phyloP scores from a whole-genome alignment of 1,140 invertebrate species.

The Drosophila novamexicana region DNA sequence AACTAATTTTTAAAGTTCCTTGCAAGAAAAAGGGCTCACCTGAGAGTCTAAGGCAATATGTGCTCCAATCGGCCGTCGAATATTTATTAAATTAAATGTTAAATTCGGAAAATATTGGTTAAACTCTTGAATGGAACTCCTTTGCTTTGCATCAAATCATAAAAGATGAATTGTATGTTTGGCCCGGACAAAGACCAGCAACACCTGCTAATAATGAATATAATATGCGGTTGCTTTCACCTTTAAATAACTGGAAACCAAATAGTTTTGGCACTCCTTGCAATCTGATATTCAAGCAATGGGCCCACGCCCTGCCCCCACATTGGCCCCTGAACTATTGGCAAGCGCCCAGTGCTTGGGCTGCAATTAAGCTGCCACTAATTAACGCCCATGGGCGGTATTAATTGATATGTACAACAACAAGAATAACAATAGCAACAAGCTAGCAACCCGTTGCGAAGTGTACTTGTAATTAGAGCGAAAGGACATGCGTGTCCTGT shows the following conservation, averaged over 20 bases:
- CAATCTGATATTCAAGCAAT: not conserved
- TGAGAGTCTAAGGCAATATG: too few relatives aligned
- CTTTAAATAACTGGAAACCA: not conserved
- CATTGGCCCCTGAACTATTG: not conserved
- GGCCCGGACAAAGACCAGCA: not conserved
- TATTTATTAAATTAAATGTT: too few relatives aligned
- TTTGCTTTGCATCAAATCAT: too few relatives aligned
- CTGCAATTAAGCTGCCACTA: slow-evolving; percentile 61
- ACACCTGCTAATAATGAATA: not conserved
- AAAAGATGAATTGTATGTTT: too few relatives aligned
- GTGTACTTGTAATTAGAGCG: slow-evolving; percentile 56
- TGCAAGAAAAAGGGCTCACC: too few relatives aligned
- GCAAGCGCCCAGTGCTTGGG: not conserved
- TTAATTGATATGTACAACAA: slow-evolving; percentile 58
- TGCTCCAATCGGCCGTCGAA: too few relatives aligned
- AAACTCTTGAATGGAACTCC: too few relatives aligned
- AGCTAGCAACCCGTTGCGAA: slow-evolving; percentile 29
- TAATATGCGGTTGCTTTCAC: not conserved
- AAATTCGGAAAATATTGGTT: too few relatives aligned
- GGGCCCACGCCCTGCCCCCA: too few relatives aligned
- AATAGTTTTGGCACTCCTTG: not conserved
- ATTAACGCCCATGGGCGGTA: slow-evolving; percentile 58
- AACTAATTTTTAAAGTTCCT: too few relatives aligned
- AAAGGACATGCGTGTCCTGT: slow-evolving; percentile 32
- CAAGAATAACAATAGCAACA: slow-evolving; percentile 4